Evolutionary conservation across 2,113 vertebrate genomes (phyloP).

Genomic region (Capreolus pygargus): DNA sequence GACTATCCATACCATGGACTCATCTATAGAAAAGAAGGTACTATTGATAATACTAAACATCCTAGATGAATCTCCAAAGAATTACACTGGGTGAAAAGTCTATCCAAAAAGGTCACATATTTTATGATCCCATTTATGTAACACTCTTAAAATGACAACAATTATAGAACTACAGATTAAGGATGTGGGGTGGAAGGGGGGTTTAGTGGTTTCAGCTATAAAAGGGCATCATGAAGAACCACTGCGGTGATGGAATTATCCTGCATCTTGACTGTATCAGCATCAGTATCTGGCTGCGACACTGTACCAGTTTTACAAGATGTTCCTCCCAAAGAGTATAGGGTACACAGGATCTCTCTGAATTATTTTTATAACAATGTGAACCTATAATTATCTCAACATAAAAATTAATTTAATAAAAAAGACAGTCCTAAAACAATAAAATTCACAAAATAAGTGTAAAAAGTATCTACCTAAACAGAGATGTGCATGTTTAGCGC

Average conservation of each 20-base stretch:
- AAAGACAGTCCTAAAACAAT: neutral
- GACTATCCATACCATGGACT: neutral
- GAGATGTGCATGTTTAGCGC: neutral
- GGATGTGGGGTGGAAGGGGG: neutral
- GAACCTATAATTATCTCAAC: slow-evolving; percentile 2
- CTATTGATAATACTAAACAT: neutral
- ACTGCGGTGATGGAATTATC: neutral
- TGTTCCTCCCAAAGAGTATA: neutral
- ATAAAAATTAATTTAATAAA: neutral
- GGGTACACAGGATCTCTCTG: neutral
- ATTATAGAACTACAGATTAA: neutral
- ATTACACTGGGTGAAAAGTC: neutral
- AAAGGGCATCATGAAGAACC: neutral
- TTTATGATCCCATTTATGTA: neutral
- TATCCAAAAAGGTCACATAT: neutral
- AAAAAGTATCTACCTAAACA: neutral
- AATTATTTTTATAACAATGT: neutral
- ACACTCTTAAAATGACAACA: neutral
- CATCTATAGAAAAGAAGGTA: neutral
- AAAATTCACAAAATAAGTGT: neutral
- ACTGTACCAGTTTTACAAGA: neutral
- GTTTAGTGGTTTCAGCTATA: too few species aligned
- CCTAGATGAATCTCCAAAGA: neutral
- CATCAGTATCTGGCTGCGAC: neutral
- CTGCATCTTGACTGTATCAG: neutral